Evolutionary conservation across 2,113 vertebrate species (phyloP), one percentile per base, ranked within the genome.

Genomic region (Balaenoptera acutorostrata): DNA sequence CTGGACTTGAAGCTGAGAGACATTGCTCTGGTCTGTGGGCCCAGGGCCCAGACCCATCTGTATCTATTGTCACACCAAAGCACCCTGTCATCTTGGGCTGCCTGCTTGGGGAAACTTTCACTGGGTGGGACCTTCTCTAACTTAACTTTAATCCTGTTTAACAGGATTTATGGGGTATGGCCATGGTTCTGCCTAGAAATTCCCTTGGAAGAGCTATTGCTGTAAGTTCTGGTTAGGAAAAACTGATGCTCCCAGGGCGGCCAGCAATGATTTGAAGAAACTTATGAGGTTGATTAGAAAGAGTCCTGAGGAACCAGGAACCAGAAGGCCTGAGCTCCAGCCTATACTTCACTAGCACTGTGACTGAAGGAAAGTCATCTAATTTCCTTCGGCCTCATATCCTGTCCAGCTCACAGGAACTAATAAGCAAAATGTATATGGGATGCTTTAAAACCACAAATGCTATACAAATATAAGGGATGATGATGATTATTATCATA

Each of bases 211-310:
- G 74, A 71, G 44, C 59, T 95, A 59, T 74, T 85, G 59, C 86
- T 92, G 68, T 72, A 69, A 94, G 71, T 81, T 87, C 75, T 77
- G 59, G 29, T 96, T 80, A 83, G 88, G 92, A 95, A 97, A 96
- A 97, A 85, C 36, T 85, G 77, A 96, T 12, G 31, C 86, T 92
- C 63, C 46, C 57, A 23, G n/a, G 49, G 63, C 33, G 88, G 81
- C 86, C 33, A 55, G 57, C 81, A 84, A 17, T 71, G 57, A 95
- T 80, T 77, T 18, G 17, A 95, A 81, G 49, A 75, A 64, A 52
- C 33, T 36, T 75, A 61, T 25, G 11, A 46, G 71, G 23, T n/a
- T 90, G 41, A 83, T 90, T 84, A 88, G 81, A 95, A 92, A 96
- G 55, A 87, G 63, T 52, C 18, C 81, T 96, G 69, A 52, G 52